Evolutionary conservation across 2,888 invertebrate species (phyloP).

Genomic region (Mesorhabditis belari): DNA sequence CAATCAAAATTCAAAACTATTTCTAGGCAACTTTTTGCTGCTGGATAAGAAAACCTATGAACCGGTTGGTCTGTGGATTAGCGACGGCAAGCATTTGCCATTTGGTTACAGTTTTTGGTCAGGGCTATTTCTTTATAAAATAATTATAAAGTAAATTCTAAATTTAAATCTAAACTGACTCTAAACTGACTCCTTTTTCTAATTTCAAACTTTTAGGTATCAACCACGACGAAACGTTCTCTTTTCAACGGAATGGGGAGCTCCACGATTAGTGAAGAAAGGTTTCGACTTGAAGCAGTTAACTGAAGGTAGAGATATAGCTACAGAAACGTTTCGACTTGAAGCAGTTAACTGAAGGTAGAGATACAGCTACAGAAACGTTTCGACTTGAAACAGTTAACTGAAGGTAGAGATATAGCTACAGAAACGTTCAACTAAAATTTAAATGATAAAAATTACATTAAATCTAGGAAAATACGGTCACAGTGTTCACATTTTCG

Average conservation of each 20-base stretch:
- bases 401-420: too few species aligned
- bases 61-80: conserved; percentile 61
- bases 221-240: conserved; percentile 78
- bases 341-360: too few species aligned
- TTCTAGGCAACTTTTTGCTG: conserved; percentile 69
- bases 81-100: conserved; percentile 61
- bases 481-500: conserved; percentile 75
- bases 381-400: too few species aligned
- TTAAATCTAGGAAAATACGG: conserved; percentile 68
- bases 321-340: too few species aligned
- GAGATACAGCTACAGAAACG: too few species aligned
- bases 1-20: neutral
- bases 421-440: too few species aligned
- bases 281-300: conserved; percentile 62
- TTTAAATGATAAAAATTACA: neutral
- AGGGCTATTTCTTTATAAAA: conserved; percentile 2
- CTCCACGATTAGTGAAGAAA: conserved; percentile 72
- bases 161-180: too few species aligned
- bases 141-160: too few species aligned
- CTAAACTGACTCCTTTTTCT: neutral
- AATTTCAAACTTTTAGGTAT: conserved; percentile 23
- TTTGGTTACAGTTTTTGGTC: conserved; percentile 70
- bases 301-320: too few species aligned
- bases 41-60: conserved; percentile 75
- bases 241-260: conserved; percentile 82